phyloP scores from a whole-genome alignment of 2,113 vertebrate species.

The Mandrillus leucophaeus region DNA sequence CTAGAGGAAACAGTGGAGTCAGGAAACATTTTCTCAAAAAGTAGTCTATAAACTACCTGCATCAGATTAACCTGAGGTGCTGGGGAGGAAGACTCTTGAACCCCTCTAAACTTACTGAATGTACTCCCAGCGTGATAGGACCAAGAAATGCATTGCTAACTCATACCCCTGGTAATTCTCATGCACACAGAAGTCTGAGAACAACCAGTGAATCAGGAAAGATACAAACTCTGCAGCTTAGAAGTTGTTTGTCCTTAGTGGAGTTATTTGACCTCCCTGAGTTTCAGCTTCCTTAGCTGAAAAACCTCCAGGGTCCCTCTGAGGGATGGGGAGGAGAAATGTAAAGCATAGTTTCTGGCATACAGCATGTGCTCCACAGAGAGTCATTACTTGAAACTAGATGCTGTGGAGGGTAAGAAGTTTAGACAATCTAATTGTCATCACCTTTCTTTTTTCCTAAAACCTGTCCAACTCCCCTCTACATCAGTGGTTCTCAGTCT shows the following conservation, averaged over 20 bases:
- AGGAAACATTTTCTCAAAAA: background rate
- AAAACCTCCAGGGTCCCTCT: background rate
- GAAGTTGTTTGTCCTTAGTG: background rate
- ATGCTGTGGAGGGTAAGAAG: background rate
- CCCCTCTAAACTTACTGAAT: background rate
- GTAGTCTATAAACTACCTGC: background rate
- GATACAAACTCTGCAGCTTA: background rate
- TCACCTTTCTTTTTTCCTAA: background rate
- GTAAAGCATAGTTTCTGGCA: background rate
- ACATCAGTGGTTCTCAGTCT: background rate
- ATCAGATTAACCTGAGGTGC: background rate
- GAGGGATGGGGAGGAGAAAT: background rate
- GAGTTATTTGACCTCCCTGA: background rate
- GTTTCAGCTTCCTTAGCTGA: background rate
- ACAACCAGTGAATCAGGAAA: background rate
- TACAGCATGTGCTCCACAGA: background rate
- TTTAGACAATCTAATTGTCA: background rate
- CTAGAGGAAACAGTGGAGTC: background rate
- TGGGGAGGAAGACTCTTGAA: background rate
- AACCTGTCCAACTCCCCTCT: background rate
- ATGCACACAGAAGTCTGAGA: background rate
- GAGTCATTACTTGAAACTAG: background rate
- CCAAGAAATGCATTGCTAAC: background rate
- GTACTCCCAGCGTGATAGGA: background rate
- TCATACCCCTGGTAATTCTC: fast-evolving